These are phyloP conservation scores for Pluvialis apricaria DNA, from an alignment of 2,113 vertebrate genomes.

Conservation along the genomic window DNA sequence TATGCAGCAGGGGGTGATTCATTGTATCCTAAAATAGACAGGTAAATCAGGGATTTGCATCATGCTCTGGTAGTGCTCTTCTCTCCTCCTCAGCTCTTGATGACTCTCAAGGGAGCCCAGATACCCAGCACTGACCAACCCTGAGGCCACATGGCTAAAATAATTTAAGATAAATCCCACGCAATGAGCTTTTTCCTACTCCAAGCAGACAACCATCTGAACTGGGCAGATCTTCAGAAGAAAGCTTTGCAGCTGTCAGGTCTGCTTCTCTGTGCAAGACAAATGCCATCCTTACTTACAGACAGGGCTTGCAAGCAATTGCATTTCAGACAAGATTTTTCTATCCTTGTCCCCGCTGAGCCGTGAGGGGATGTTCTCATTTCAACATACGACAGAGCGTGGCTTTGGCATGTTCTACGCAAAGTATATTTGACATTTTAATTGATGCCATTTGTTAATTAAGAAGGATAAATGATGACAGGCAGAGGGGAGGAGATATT, in stretches of 20 bases:
- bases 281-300: background rate
- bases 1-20: background rate
- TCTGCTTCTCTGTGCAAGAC: background rate
- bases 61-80: background rate
- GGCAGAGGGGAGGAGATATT: constrained; percentile 8
- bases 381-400: background rate
- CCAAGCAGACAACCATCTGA: background rate
- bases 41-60: background rate
- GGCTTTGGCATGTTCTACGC: background rate
- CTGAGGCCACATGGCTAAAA: background rate
- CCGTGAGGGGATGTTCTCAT: background rate
- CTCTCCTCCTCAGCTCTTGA: background rate
- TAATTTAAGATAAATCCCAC: background rate
- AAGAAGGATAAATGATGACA: constrained; percentile 48
- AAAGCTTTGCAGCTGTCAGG: background rate
- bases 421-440: constrained; percentile 37
- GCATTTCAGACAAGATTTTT: constrained; percentile 3
- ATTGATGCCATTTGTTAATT: constrained; percentile 61
- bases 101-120: background rate
- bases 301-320: background rate
- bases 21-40: background rate
- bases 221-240: background rate
- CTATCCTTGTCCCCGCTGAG: background rate
- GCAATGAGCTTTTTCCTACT: background rate
- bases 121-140: background rate